Conservation (phyloP, 2,797 vertebrate genomes). For the Siniperca obscura region DNA sequence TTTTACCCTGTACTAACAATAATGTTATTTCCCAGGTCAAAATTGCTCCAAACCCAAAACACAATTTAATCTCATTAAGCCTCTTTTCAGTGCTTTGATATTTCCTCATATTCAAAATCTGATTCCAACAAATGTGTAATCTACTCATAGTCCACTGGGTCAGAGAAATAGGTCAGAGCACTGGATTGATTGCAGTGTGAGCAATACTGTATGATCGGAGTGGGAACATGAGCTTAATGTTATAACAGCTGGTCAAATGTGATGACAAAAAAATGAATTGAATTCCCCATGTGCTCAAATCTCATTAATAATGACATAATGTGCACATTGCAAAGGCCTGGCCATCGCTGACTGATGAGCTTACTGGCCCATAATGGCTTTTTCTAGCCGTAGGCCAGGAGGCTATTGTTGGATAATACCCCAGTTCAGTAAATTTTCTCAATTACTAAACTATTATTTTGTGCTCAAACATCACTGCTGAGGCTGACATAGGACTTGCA, state of each 20-base stretch:
- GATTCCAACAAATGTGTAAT: conserved; percentile 15
- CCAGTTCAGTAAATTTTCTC: conserved; percentile 26
- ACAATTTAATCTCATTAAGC: conserved; percentile 42
- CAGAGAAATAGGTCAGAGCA: conserved; percentile 51
- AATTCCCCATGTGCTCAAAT: conserved; percentile 53
- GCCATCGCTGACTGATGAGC: conserved; percentile 34
- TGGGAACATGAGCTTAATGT: conserved; percentile 43
- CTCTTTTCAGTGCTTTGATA: conserved; percentile 3
- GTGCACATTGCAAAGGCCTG: conserved; percentile 48
- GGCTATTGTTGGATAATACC: conserved; percentile 34
- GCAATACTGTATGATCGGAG: conserved; percentile 27
- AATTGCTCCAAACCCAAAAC: conserved; percentile 3
- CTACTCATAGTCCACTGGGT: conserved; percentile 32
- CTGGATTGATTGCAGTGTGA: conserved; percentile 28
- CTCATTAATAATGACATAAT: conserved; percentile 54
- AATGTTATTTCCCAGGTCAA: conserved; percentile 32
- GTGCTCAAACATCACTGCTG: neutral
- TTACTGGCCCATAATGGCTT: conserved; percentile 42
- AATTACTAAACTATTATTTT: conserved; percentile 32
- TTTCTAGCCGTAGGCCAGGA: conserved; percentile 45
- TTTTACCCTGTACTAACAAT: neutral
- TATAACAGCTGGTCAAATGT: conserved; percentile 56
- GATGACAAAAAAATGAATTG: conserved; percentile 55
- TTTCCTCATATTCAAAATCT: conserved; percentile 18
- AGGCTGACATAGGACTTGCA: neutral